Conservation (phyloP, 2,888 invertebrate genomes). For the Mythimna impura region DNA sequence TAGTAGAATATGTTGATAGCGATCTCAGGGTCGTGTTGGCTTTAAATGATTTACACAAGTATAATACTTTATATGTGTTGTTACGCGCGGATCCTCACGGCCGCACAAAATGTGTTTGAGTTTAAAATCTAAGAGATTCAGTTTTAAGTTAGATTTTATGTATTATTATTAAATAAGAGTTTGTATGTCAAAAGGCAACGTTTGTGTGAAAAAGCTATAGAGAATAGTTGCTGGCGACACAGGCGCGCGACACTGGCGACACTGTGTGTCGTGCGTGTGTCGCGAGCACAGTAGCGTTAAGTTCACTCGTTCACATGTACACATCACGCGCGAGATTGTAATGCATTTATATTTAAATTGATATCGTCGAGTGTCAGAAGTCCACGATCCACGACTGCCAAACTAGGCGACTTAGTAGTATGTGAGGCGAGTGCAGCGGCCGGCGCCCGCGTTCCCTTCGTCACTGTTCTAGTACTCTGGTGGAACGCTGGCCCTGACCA, state of each 20-base stretch:
- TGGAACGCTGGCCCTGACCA: slow-evolving; percentile 17
- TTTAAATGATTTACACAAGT: slow-evolving; percentile 73
- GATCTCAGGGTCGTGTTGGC: slow-evolving; percentile 66
- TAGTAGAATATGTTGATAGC: slow-evolving; percentile 54
- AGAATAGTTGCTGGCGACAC: slow-evolving; percentile 24
- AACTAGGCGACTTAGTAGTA: background rate
- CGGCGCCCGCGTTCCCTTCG: background rate
- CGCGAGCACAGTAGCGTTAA: slow-evolving; percentile 17
- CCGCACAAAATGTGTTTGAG: slow-evolving; percentile 77
- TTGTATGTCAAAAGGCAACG: slow-evolving; percentile 43
- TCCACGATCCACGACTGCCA: background rate
- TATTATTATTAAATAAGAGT: slow-evolving; percentile 43
- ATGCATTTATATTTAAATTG: slow-evolving; percentile 82
- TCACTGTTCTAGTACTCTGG: background rate
- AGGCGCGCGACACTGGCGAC: background rate
- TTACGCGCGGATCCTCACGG: slow-evolving; percentile 68
- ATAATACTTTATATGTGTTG: slow-evolving; percentile 66
- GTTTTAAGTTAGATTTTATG: slow-evolving; percentile 66
- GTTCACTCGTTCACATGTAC: slow-evolving; percentile 62
- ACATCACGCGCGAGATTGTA: slow-evolving; percentile 79
- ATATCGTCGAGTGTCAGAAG: slow-evolving; percentile 48
- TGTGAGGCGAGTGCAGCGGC: background rate
- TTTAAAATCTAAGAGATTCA: slow-evolving; percentile 78
- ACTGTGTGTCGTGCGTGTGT: slow-evolving; percentile 5
- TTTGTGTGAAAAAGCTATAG: slow-evolving; percentile 56